Evolutionary conservation across 2,888 invertebrate species (phyloP).

Genomic region (Andrena chrysosceles): DNA sequence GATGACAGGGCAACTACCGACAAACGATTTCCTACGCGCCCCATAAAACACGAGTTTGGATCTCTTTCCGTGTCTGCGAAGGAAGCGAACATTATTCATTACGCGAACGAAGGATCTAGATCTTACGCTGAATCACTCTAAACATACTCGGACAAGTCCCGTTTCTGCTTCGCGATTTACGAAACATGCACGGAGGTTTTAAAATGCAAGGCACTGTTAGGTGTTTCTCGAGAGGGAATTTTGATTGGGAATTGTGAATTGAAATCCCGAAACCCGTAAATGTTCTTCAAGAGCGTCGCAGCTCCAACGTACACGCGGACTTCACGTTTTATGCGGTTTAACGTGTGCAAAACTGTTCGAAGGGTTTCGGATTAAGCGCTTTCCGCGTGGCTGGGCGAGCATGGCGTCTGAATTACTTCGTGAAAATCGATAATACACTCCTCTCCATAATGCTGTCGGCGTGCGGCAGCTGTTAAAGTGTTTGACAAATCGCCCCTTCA

Average conservation of each 20-base stretch:
- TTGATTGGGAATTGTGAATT: slow-evolving; percentile 17
- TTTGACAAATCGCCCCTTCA: slow-evolving; percentile 79
- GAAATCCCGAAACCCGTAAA: slow-evolving; percentile 44
- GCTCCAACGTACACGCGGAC: slow-evolving; percentile 18
- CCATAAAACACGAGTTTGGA: not conserved
- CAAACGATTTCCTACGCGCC: slow-evolving; percentile 25
- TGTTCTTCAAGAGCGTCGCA: slow-evolving; percentile 17
- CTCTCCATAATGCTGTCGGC: slow-evolving; percentile 60
- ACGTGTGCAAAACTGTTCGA: slow-evolving; percentile 66
- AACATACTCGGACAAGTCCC: too few species aligned
- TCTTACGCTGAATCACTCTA: too few species aligned
- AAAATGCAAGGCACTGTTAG: too few species aligned
- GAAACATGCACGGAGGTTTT: too few species aligned
- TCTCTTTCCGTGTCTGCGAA: too few species aligned
- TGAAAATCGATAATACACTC: slow-evolving; percentile 70
- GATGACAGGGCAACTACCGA: slow-evolving; percentile 23
- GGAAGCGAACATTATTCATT: too few species aligned
- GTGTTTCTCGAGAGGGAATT: too few species aligned
- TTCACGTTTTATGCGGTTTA: slow-evolving; percentile 62
- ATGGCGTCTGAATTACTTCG: slow-evolving; percentile 69
- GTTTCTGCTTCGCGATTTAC: too few species aligned
- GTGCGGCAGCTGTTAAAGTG: slow-evolving; percentile 70
- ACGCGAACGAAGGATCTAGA: too few species aligned
- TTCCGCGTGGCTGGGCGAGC: slow-evolving; percentile 69
- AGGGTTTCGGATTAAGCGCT: slow-evolving; percentile 70